A percentile compares a stretch with the other conserved stretches of the same genome.
Evolutionary conservation across 2,797 vertebrate species (phyloP).

Genomic region (Pampus argenteus): DNA sequence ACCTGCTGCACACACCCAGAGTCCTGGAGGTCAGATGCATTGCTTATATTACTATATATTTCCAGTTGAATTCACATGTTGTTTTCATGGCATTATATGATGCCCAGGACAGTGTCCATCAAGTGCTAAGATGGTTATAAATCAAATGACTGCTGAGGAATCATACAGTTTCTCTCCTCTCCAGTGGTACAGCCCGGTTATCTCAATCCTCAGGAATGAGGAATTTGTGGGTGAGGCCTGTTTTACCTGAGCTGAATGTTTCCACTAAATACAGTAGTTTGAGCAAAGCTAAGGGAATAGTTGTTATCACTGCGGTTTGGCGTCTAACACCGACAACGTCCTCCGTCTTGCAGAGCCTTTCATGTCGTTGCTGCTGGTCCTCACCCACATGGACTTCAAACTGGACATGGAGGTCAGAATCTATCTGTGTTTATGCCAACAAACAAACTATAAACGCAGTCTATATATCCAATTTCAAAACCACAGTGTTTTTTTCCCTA

Average conservation of each 20-base stretch:
- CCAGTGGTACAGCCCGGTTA: slow-evolving; percentile 86
- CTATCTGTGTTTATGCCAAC: not conserved
- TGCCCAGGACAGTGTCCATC: too few species aligned
- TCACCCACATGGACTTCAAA: slow-evolving; percentile 87
- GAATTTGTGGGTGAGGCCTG: slow-evolving; percentile 83
- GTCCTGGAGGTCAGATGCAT: slow-evolving; percentile 79
- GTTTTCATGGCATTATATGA: not conserved
- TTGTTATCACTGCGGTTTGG: slow-evolving; percentile 6
- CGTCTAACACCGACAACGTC: slow-evolving; percentile 4
- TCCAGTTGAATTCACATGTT: not conserved
- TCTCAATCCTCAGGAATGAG: slow-evolving; percentile 85
- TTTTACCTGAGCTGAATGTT: slow-evolving; percentile 17
- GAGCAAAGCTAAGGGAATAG: slow-evolving; percentile 2
- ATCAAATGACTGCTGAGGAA: not conserved
- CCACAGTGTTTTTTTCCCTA: not conserved
- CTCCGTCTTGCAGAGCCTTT: slow-evolving; percentile 84
- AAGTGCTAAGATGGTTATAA: not conserved
- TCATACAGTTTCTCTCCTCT: slow-evolving; percentile 32
- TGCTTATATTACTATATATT: not conserved
- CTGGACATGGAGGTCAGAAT: slow-evolving; percentile 86
- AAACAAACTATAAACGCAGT: not conserved
- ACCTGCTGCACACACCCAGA: slow-evolving; percentile 80
- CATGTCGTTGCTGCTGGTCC: slow-evolving; percentile 85
- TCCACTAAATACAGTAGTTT: not conserved
- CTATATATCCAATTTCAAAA: not conserved